phyloP scores from a whole-genome alignment of 1,140 invertebrate genomes.

The Eumaeus atala region DNA sequence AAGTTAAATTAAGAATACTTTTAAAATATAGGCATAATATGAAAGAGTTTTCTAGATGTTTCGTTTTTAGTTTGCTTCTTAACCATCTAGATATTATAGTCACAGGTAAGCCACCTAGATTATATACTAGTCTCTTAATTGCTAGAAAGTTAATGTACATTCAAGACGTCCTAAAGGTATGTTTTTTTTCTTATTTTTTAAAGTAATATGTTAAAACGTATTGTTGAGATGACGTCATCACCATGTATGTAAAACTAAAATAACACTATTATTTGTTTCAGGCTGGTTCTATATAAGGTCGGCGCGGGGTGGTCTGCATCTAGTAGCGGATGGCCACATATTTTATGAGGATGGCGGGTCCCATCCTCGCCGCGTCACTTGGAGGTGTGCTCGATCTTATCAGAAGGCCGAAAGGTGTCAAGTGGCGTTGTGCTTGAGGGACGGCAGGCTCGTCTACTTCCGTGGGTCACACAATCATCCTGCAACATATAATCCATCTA shows the following conservation, averaged over 20 bases:
- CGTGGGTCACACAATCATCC: slow-evolving; percentile 66
- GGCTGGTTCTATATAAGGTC: slow-evolving; percentile 73
- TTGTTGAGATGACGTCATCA: not conserved
- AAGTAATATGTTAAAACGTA: too few species aligned
- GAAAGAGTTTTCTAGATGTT: slow-evolving; percentile 2
- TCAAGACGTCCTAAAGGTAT: not conserved
- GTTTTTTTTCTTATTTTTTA: not conserved
- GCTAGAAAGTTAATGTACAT: slow-evolving; percentile 12
- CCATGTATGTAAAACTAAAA: too few species aligned
- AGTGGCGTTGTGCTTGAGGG: slow-evolving; percentile 64
- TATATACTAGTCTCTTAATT: slow-evolving; percentile 20
- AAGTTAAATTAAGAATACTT: not conserved
- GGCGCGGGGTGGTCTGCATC: slow-evolving; percentile 61
- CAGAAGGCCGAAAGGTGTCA: slow-evolving; percentile 69
- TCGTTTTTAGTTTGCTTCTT: slow-evolving; percentile 4
- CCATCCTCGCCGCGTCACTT: slow-evolving; percentile 63
- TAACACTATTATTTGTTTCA: slow-evolving; percentile 38
- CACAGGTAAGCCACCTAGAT: slow-evolving; percentile 43
- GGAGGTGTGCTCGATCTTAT: slow-evolving; percentile 67
- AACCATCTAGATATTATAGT: slow-evolving; percentile 46
- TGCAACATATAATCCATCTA: slow-evolving; percentile 61
- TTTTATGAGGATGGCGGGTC: slow-evolving; percentile 71
- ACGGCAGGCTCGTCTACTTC: slow-evolving; percentile 64
- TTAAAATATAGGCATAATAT: not conserved
- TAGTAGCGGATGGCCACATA: slow-evolving; percentile 67